Evolutionary conservation across 2,888 invertebrate species (phyloP).

Genomic region (Drosophila prostipennis): DNA sequence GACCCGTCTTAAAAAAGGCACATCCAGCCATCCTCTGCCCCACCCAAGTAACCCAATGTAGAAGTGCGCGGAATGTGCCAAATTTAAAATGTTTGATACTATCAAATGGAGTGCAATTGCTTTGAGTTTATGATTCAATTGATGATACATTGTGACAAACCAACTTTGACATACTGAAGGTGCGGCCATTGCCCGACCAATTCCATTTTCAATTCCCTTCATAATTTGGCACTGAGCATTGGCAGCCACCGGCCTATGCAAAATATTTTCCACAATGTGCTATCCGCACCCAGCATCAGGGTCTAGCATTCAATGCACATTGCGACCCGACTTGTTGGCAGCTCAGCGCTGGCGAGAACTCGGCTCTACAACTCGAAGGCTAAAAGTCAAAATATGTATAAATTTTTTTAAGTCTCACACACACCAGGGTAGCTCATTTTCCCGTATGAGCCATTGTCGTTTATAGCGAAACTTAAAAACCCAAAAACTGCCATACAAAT

Average conservation of each 20-base stretch:
- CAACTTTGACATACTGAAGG: conserved; percentile 19
- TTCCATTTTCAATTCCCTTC: conserved; percentile 23
- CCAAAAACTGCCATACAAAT: neutral
- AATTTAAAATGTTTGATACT: conserved; percentile 22
- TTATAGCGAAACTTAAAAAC: neutral
- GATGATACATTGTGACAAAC: conserved; percentile 33
- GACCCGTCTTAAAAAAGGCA: conserved; percentile 5
- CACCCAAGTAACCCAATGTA: conserved; percentile 5
- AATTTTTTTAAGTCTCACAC: neutral
- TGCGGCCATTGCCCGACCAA: conserved; percentile 21
- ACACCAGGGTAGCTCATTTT: neutral
- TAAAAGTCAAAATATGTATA: conserved; percentile 32
- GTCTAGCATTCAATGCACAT: conserved; percentile 10
- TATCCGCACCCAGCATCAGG: conserved; percentile 36
- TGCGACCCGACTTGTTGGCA: too few relatives aligned
- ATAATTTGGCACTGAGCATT: neutral
- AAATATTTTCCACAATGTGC: conserved; percentile 31
- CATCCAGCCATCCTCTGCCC: conserved; percentile 14
- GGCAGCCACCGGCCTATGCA: conserved; percentile 30
- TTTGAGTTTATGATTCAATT: conserved; percentile 34
- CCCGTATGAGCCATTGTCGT: neutral
- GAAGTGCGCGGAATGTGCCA: conserved; percentile 21
- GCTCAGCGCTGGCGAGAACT: conserved; percentile 18
- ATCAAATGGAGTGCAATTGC: conserved; percentile 39
- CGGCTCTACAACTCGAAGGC: conserved; percentile 4